Evolutionary conservation across 1,140 invertebrate genomes (phyloP), one percentile per base, ranked within the genome.

Genomic region (Drosophila setifemur): DNA sequence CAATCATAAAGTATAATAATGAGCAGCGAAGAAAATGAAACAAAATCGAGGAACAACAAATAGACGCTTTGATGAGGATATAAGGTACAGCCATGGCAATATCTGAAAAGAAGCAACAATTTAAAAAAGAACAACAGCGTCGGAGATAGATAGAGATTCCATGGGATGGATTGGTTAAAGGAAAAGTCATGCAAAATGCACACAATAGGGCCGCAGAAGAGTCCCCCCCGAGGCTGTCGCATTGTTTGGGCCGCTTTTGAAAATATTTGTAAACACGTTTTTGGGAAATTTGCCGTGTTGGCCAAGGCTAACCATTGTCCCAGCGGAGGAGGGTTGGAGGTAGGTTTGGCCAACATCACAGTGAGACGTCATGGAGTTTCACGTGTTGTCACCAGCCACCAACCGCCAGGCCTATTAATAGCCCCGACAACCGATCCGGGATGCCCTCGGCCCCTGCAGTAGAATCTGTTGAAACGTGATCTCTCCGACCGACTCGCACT

Each of bases 201-300:
- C 25, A 79, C 76, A 81, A 79, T 74, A 57, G 63, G 52, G 21
- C 31, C 33, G 21, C 19, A 39, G 31, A 49, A 25, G n/a, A n/a
- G n/a, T n/a, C 64, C 61, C 61, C 61, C 58, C 48, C 23, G 39
- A 52, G 58, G 53, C 58, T 39, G 60, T 50, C 37, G 40, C 57
- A 73, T 85, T 85, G 81, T 85, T 86, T 75, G 31, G 19, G 39
- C 76, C 53, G 67, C 66, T 72, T 79, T 86, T 76, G 53, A 88
- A 88, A 88, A 89, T 86, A 86, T 88, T 88, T 88, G 82, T 88
- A 88, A 88, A 88, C 85, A 88, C 52, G 81, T 73, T 81, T 88
- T 77, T 77, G 47, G 70, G 76, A 70, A 73, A 75, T 72, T 77
- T 52, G 42, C 69, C 66, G 48, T 88, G 79, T 88, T 70, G 53